Conservation (phyloP, 2,797 vertebrate species). For the Chaunax sp. region DNA sequence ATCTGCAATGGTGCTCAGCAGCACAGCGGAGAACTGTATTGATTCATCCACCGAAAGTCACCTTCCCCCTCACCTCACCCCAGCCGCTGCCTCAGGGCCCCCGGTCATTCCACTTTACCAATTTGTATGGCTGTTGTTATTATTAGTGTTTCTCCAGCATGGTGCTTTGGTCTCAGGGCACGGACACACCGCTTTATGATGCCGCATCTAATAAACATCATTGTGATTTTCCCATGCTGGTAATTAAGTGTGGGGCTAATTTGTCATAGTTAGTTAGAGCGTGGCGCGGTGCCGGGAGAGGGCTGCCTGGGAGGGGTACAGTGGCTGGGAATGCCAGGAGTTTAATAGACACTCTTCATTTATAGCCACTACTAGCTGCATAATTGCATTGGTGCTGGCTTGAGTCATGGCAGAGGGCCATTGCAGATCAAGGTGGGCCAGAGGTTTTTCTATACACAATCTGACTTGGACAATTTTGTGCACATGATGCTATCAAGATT, state of each 20-base stretch:
- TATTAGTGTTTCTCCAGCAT: constrained; percentile 75
- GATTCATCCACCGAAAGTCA: constrained; percentile 79
- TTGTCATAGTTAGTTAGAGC: constrained; percentile 86
- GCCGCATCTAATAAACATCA: constrained; percentile 81
- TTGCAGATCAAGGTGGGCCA: constrained; percentile 50
- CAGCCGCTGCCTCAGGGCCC: constrained; percentile 49
- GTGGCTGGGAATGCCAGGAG: constrained; percentile 48
- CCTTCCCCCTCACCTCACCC: constrained; percentile 66
- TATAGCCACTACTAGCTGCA: constrained; percentile 36
- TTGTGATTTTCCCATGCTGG: constrained; percentile 81
- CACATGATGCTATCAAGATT: constrained; percentile 7
- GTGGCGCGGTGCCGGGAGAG: constrained; percentile 57
- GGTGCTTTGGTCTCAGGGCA: constrained; percentile 69
- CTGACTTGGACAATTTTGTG: constrained; percentile 6
- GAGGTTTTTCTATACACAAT: constrained; percentile 37
- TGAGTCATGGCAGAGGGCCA: constrained; percentile 35
- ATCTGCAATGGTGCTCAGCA: constrained; percentile 39
- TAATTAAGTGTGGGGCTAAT: constrained; percentile 86
- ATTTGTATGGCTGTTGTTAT: constrained; percentile 78
- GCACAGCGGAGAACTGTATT: constrained; percentile 55
- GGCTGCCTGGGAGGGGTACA: constrained; percentile 50
- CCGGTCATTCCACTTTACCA: constrained; percentile 63
- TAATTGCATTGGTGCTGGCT: constrained; percentile 25
- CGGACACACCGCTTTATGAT: constrained; percentile 77
- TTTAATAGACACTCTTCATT: constrained; percentile 55